Percentiles rank a stretch among this genome's conserved stretches.
Evolutionary conservation across 2,888 invertebrate genomes (phyloP).

Genomic region (Agapetus fuscipes): DNA sequence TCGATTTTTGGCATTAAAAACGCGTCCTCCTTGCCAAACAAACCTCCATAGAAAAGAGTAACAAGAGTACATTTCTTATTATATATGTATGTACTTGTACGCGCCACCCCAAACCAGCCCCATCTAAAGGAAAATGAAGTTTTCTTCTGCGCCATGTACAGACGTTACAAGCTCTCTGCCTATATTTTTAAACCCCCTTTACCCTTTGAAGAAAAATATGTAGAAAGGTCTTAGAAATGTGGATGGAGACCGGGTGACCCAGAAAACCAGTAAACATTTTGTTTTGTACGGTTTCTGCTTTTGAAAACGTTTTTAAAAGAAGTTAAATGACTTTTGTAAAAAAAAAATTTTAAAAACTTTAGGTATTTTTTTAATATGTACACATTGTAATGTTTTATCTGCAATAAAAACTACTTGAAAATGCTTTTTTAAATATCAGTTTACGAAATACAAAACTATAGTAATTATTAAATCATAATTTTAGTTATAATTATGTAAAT

Average conservation of each 20-base stretch:
- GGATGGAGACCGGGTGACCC: conserved; percentile 15
- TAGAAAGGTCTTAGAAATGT: conserved; percentile 21
- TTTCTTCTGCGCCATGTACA: conserved; percentile 7
- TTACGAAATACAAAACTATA: too few species aligned
- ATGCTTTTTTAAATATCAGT: too few species aligned
- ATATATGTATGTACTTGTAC: too few species aligned
- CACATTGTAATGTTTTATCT: too few species aligned
- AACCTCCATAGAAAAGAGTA: too few species aligned
- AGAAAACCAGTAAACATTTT: background rate
- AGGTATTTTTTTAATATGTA: background rate
- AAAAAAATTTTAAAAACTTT: background rate
- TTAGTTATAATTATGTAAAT: too few species aligned
- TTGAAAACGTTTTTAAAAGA: background rate
- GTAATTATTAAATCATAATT: too few species aligned
- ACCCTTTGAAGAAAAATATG: conserved; percentile 22
- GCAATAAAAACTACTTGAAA: too few species aligned
- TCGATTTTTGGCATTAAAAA: too few species aligned
- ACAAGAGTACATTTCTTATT: too few species aligned
- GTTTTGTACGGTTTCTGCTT: background rate
- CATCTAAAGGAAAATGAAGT: conserved; percentile 18
- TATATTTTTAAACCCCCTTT: conserved; percentile 20
- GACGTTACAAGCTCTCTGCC: conserved; percentile 14
- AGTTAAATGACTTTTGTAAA: background rate
- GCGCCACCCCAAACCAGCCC: conserved; percentile 5
- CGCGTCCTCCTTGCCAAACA: too few species aligned